phyloP scores from a whole-genome alignment of 2,888 invertebrate genomes.

The Tiliacea aurago region DNA sequence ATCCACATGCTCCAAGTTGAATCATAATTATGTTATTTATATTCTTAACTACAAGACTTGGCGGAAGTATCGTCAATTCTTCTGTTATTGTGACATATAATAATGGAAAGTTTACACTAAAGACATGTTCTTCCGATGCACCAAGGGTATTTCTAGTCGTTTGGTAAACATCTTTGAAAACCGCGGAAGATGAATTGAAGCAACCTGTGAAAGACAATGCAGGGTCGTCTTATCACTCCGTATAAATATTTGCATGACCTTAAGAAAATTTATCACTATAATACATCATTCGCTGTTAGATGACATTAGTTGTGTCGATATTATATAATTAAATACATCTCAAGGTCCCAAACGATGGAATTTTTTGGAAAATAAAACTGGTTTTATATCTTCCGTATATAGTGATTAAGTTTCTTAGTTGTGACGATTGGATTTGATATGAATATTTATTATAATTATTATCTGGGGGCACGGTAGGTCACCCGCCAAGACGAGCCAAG shows the following conservation, averaged over 20 bases:
- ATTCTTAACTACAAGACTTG: not conserved
- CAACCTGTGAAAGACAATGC: constrained; percentile 76
- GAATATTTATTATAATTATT: constrained; percentile 33
- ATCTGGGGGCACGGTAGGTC: no score
- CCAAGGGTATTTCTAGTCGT: constrained; percentile 49
- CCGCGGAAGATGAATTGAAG: constrained; percentile 70
- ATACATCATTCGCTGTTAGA: constrained; percentile 52
- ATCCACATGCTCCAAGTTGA: not conserved
- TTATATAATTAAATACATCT: constrained; percentile 57
- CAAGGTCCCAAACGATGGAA: constrained; percentile 64
- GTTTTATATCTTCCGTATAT: constrained; percentile 62
- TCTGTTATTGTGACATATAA: not conserved
- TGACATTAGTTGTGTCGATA: constrained; percentile 50
- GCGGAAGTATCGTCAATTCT: not conserved
- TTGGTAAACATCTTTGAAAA: constrained; percentile 53
- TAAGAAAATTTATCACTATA: constrained; percentile 74
- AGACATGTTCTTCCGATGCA: constrained; percentile 17
- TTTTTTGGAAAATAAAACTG: constrained; percentile 60
- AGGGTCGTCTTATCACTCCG: constrained; percentile 80
- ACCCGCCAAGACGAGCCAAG: no score
- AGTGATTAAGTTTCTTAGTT: constrained; percentile 30
- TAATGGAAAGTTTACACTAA: constrained; percentile 6
- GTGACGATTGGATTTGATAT: constrained; percentile 13
- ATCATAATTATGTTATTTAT: not conserved
- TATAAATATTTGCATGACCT: constrained; percentile 83